Conservation (phyloP, 2,888 invertebrate genomes). For the Drosophila yooni region DNA sequence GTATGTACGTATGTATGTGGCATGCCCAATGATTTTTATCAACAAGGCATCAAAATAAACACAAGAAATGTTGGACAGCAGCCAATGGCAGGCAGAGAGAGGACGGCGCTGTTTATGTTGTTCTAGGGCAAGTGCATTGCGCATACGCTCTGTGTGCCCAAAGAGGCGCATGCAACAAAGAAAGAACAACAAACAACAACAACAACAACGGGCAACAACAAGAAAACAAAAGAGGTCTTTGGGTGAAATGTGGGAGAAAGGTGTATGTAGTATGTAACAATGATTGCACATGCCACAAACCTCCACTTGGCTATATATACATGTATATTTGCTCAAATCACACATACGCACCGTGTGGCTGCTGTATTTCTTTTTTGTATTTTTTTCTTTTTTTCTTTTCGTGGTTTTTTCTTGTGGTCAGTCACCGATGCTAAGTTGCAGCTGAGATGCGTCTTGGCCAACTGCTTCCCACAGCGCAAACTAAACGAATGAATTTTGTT, state of each 20-base stretch:
- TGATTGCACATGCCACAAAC: conserved; percentile 33
- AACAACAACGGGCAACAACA: conserved; percentile 7
- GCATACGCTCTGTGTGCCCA: conserved; percentile 43
- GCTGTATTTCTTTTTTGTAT: neutral
- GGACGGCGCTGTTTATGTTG: conserved; percentile 8
- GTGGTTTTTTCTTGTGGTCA: conserved; percentile 31
- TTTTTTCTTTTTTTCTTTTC: neutral
- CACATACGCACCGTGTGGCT: conserved; percentile 45
- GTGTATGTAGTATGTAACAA: conserved; percentile 20
- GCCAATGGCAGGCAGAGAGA: conserved; percentile 24
- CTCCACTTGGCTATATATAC: conserved; percentile 6
- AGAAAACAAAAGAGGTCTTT: neutral
- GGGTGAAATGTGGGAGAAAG: conserved; percentile 8
- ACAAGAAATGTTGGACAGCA: conserved; percentile 32
- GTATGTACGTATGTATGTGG: neutral
- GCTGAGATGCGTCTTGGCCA: conserved; percentile 64
- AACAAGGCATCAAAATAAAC: conserved; percentile 43
- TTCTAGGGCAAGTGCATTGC: conserved; percentile 54
- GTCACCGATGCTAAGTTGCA: conserved; percentile 47
- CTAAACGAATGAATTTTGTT: conserved; percentile 62
- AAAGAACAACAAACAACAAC: conserved; percentile 13
- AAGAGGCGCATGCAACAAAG: conserved; percentile 16
- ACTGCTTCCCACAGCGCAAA: conserved; percentile 70
- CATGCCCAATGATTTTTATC: conserved; percentile 46
- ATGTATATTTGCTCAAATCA: conserved; percentile 21